Percentiles rank a stretch among this genome's conserved stretches.
These are phyloP conservation scores for Drosophila kambysellisi DNA, from an alignment of 2,888 invertebrate species.

Conservation along the genomic window DNA sequence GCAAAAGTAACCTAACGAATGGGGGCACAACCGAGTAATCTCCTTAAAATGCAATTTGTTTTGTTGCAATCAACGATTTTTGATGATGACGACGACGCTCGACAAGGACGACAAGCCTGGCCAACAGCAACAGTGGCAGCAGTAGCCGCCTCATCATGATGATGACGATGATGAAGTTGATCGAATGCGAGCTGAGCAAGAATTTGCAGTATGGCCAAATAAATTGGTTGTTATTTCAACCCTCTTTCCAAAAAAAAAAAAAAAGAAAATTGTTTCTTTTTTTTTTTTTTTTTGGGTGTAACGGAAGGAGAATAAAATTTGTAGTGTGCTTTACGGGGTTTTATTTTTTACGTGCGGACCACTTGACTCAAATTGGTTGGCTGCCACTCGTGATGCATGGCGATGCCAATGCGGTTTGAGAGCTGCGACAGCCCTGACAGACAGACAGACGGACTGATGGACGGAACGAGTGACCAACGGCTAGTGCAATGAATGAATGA, in stretches of 20 bases:
- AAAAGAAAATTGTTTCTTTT: constrained; percentile 13
- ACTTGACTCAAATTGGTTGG: constrained; percentile 77
- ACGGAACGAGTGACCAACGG: constrained; percentile 50
- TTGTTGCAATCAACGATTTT: constrained; percentile 81
- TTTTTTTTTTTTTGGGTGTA: constrained; percentile 12
- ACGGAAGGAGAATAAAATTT: constrained; percentile 67
- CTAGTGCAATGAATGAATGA: constrained; percentile 72
- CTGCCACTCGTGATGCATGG: constrained; percentile 74
- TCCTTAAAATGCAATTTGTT: constrained; percentile 80
- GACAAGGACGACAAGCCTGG: constrained; percentile 33
- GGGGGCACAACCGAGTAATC: constrained; percentile 62
- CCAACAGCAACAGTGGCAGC: not conserved
- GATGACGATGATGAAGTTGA: constrained; percentile 53
- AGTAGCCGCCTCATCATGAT: constrained; percentile 16
- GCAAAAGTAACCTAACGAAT: constrained; percentile 38
- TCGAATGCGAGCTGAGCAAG: constrained; percentile 75
- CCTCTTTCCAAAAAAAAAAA: constrained; percentile 20
- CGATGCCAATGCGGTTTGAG: constrained; percentile 76
- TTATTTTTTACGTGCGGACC: constrained; percentile 63
- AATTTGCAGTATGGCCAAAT: constrained; percentile 79
- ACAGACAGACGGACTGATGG: constrained; percentile 26
- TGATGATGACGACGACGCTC: constrained; percentile 75
- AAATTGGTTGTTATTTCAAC: constrained; percentile 77
- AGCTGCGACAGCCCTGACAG: constrained; percentile 69
- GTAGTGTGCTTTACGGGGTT: constrained; percentile 59